phyloP scores from a whole-genome alignment of 2,797 vertebrate genomes.

The Euphonia xanthogaster region DNA sequence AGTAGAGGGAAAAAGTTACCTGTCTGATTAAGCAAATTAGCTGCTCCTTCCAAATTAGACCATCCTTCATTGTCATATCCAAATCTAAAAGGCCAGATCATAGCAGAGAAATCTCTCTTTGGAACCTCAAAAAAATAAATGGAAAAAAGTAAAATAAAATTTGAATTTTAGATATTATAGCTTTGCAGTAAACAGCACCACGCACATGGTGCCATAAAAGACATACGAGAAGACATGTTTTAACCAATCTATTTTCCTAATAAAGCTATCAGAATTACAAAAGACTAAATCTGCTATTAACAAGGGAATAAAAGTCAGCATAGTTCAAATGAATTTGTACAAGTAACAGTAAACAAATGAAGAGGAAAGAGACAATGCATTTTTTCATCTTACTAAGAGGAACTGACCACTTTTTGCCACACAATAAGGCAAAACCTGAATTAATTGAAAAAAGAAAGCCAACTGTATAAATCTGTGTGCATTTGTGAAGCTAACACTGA shows the following conservation, averaged over 20 bases:
- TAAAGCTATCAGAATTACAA: not conserved
- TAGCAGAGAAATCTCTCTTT: conserved; percentile 68
- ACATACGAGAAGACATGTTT: not conserved
- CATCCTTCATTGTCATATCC: conserved; percentile 77
- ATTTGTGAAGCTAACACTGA: not conserved
- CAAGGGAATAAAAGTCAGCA: not conserved
- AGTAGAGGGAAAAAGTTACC: conserved; percentile 19
- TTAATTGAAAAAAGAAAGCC: not conserved
- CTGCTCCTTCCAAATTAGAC: conserved; percentile 73
- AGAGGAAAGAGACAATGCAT: not conserved
- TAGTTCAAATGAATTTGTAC: not conserved
- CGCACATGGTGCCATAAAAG: not conserved
- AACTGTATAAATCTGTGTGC: not conserved
- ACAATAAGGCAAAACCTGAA: not conserved
- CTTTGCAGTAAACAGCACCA: not conserved
- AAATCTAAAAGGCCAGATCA: conserved; percentile 80
- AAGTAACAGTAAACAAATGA: not conserved
- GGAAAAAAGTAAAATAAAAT: not conserved
- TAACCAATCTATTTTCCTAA: not conserved
- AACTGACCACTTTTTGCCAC: not conserved
- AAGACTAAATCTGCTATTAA: not conserved
- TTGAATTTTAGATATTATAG: not conserved
- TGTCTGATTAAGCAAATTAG: conserved; percentile 69
- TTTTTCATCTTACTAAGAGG: not conserved
- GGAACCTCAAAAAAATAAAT: conserved; percentile 44